Evolutionary conservation across 2,113 vertebrate species (phyloP), one percentile per base, ranked within the genome.

Genomic region (Callocephalon fimbriatum): DNA sequence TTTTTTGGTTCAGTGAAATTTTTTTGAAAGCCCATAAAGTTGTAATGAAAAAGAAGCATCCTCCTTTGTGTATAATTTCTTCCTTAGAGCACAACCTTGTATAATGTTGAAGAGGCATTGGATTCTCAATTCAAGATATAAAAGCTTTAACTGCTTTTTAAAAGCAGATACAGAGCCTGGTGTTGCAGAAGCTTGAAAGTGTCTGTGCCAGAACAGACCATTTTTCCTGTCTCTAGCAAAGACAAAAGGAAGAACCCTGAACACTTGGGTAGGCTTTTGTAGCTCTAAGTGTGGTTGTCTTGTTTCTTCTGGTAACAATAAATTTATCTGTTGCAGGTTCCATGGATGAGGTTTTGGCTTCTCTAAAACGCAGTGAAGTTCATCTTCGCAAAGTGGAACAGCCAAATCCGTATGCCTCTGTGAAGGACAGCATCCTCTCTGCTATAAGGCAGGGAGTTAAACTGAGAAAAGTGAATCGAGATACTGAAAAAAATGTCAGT

Each of bases 341-440:
- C 5, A 99, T 99, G 99, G 99, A 99, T 35, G 98, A 99, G 62
- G 99, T 99, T 91, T 44, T 99, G 97, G 99, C 99, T 31, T 99
- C 99, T 3, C 90, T 99, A 18, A 98, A 99, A 96, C 98, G 98
- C 0, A 97, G 98, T 40, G 98, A 98, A 66, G 91, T 97, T 72
- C 98, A 93, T 37, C 98, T 99, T 25, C 97, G 96, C 54, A 99
- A 95, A 80, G 98, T 86, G 29, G 98, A 98, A 3, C 84, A 21
- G 38, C 66, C 54, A 0, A 19, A 65, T 10, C 51, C 22, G 0
- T n/a, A 81, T 3, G 31, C 53, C 8, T 98, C 98, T 10, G 32
- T 97, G 17, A 98, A 98, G 65, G 98, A 98, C 86, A 98, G 8
- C 94, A 97, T 99, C 65, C 98, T 99, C 94, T 98, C 97, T 4